Evolutionary conservation across 2,113 vertebrate species (phyloP), one percentile per base, ranked within the genome.

Genomic region (Vicugna pacos): DNA sequence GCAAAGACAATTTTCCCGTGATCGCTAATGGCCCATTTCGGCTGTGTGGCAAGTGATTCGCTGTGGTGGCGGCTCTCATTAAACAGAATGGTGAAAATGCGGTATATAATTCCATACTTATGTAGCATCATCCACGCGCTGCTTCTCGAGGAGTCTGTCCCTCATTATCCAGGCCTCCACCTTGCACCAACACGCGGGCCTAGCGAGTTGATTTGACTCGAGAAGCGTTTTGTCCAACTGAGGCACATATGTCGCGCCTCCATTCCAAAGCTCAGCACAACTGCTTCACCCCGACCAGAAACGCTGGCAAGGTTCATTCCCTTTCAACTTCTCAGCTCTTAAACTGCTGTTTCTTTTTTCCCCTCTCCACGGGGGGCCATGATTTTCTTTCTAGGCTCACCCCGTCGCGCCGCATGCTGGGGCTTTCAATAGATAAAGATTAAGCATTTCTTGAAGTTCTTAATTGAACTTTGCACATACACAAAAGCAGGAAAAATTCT

Each of bases 21-120:
- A 99, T 99, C 99, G 99, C 98, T 99, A 99, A 99, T 99, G 99
- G 99, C 97, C 99, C 99, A 98, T 99, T 98, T 98, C 98, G 98
- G 99, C 99, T 99, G 99, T 98, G 99, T 98, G 98, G 98, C 98
- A 98, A 98, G 98, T 97, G 98, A 98, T 98, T 98, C 97, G 84
- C 98, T 54, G 97, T 70, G 97, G 97, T 97, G 98, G 98, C 89
- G 32, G 97, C 98, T 96, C 97, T 97, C 98, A 98, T 97, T 93
- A 98, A 97, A 97, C 72, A 87, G 98, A 97, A 96, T 76, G 98
- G 98, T 42, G 96, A 95, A 56, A 96, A 76, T 84, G 54, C 97
- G 32, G 96, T 98, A 54, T 97, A 92, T 96, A 97, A 98, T 97
- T 98, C 98, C 77, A 97, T 97, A 60, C 98, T 98, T 93, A 60